A percentile compares a stretch with the other conserved stretches of the same genome.
Conservation (phyloP, 2,113 vertebrate species). For the Malurus cyaneus region DNA sequence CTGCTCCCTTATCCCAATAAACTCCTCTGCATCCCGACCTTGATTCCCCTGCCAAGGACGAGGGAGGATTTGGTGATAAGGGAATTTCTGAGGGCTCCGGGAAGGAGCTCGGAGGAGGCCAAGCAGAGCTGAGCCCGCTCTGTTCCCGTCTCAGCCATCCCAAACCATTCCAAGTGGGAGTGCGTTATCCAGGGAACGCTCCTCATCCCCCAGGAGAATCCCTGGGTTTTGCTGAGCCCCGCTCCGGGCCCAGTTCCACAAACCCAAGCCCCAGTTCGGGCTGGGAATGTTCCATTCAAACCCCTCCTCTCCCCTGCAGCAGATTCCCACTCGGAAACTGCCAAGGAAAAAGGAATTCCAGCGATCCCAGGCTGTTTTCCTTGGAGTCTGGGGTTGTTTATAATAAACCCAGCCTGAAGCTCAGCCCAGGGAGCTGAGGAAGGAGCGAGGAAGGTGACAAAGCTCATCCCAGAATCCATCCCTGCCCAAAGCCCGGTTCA, state of each 20-base stretch:
- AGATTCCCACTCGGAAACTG: neutral
- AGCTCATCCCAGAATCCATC: constrained; percentile 5
- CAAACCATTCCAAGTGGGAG: neutral
- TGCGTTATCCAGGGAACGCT: neutral
- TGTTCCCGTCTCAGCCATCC: neutral
- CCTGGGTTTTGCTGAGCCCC: neutral
- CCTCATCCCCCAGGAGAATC: neutral
- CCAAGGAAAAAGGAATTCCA: neutral
- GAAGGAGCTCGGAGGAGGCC: neutral
- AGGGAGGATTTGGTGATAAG: neutral
- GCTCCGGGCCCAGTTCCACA: neutral
- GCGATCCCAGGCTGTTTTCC: neutral
- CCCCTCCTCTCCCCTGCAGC: neutral
- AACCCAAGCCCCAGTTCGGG: neutral
- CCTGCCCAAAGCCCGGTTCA: neutral
- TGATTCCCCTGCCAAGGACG: neutral
- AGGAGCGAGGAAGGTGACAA: neutral
- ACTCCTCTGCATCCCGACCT: neutral
- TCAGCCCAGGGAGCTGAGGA: constrained; percentile 2
- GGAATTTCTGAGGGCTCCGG: neutral
- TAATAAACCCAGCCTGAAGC: neutral
- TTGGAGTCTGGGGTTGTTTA: constrained; percentile 1
- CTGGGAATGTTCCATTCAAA: neutral
- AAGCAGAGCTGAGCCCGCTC: neutral
- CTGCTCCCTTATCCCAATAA: neutral